Percentiles rank a stretch among this genome's conserved stretches.
Evolutionary conservation across 2,113 vertebrate genomes (phyloP).

Genomic region (Erinaceus europaeus): DNA sequence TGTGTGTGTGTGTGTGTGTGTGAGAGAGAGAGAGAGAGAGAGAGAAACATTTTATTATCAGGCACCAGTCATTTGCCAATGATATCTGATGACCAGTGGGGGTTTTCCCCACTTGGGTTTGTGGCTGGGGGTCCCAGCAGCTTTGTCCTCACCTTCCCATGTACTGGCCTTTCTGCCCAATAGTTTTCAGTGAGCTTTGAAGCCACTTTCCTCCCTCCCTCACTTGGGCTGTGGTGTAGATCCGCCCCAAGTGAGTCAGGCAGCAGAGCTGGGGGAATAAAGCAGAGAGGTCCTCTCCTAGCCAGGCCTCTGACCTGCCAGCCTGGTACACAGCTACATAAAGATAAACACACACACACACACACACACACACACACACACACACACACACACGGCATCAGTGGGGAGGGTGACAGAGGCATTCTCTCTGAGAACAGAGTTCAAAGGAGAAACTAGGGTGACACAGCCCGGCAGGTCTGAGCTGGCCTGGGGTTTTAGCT

Average conservation of each 20-base stretch:
- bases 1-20: no score
- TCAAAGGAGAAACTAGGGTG: constrained; percentile 62
- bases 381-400: neutral
- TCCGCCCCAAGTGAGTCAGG: constrained; percentile 61
- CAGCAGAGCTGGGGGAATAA: neutral
- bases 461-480: constrained; percentile 72
- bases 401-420: neutral
- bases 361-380: neutral
- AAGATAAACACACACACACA: neutral
- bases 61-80: neutral
- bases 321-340: constrained; percentile 14
- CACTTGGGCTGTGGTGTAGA: neutral
- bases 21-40: no score
- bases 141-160: neutral
- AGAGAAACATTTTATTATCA: neutral
- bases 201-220: constrained; percentile 22
- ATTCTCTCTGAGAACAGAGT: constrained; percentile 11
- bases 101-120: neutral
- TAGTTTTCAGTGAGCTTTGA: constrained; percentile 13
- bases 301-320: neutral
- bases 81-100: neutral
- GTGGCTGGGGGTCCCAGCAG: neutral
- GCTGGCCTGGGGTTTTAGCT: constrained; percentile 71
- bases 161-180: neutral
- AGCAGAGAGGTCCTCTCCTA: neutral